Conservation (phyloP, 2,797 vertebrate species). For the Hybognathus amarus region DNA sequence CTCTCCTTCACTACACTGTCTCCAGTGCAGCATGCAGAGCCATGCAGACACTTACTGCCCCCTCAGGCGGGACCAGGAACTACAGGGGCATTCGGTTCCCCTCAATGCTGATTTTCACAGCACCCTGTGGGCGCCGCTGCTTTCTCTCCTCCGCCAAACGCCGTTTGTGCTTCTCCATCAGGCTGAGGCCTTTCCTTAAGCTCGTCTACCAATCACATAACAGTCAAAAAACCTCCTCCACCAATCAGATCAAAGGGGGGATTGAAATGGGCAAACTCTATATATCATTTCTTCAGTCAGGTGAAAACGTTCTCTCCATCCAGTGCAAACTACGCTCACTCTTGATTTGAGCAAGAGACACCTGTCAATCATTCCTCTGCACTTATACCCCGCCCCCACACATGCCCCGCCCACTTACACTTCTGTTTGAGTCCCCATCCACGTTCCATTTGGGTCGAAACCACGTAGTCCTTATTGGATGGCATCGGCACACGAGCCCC, state of each 20-base stretch:
- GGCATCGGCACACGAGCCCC: slow-evolving; percentile 94
- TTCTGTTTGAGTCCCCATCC: slow-evolving; percentile 88
- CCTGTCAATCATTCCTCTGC: not conserved
- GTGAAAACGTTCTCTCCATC: not conserved
- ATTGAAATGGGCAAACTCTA: not conserved
- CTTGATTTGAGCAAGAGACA: not conserved
- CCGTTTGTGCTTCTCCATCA: slow-evolving; percentile 96
- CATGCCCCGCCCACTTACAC: slow-evolving; percentile 75
- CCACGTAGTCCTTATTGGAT: slow-evolving; percentile 98
- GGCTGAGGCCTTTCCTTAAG: slow-evolving; percentile 80
- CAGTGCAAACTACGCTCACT: not conserved
- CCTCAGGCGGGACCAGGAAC: slow-evolving; percentile 67
- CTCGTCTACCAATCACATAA: slow-evolving; percentile 52
- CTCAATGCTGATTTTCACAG: slow-evolving; percentile 96
- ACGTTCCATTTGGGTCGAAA: slow-evolving; percentile 98
- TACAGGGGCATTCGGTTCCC: slow-evolving; percentile 95
- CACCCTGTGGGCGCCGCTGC: slow-evolving; percentile 82
- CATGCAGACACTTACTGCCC: slow-evolving; percentile 81
- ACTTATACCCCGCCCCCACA: not conserved
- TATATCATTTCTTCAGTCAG: not conserved
- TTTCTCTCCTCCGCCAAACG: slow-evolving; percentile 91
- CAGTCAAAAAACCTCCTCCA: not conserved
- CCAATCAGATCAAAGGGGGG: not conserved
- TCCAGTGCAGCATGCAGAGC: slow-evolving; percentile 53
- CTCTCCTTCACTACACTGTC: slow-evolving; percentile 34